Evolutionary conservation across 2,888 invertebrate species (phyloP).

Genomic region (Drosophila colorata): DNA sequence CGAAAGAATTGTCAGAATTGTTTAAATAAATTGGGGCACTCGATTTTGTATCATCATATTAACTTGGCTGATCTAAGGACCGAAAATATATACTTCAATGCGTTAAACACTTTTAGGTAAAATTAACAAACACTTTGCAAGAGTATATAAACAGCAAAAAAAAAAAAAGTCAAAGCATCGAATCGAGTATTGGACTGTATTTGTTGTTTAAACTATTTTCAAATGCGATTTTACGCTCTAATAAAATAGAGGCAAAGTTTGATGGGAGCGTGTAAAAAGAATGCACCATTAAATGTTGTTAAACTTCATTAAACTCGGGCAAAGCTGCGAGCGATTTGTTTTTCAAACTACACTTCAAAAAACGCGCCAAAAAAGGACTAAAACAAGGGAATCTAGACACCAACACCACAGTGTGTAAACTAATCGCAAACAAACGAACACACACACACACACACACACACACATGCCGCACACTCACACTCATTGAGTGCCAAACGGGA

Average conservation of each 20-base stretch:
- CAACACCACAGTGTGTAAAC: constrained; percentile 57
- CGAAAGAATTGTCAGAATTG: too few species aligned
- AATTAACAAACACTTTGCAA: too few species aligned
- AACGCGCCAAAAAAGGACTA: constrained; percentile 32
- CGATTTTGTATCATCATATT: too few species aligned
- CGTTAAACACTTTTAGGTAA: too few species aligned
- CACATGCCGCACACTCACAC: constrained; percentile 27
- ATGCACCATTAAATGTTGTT: constrained; percentile 65
- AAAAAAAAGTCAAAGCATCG: constrained; percentile 1
- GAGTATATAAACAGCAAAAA: neutral
- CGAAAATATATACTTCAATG: too few species aligned
- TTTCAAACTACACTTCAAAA: constrained; percentile 65
- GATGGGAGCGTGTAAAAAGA: constrained; percentile 49
- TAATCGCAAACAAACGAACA: constrained; percentile 65
- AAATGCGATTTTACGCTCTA: constrained; percentile 72
- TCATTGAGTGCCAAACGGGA: constrained; percentile 26
- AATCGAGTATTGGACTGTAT: neutral
- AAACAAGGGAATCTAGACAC: constrained; percentile 51
- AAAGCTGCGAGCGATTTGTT: constrained; percentile 43
- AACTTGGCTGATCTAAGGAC: too few species aligned
- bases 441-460: constrained; percentile 35
- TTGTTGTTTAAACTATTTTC: constrained; percentile 22
- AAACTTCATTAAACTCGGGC: constrained; percentile 69
- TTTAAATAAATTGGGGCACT: too few species aligned
- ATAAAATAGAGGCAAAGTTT: constrained; percentile 68